Percentiles rank a stretch among this genome's conserved stretches.
These are phyloP conservation scores for Pipistrellus pipistrellus DNA, from an alignment of 2,797 vertebrate genomes.

Conservation along the genomic window DNA sequence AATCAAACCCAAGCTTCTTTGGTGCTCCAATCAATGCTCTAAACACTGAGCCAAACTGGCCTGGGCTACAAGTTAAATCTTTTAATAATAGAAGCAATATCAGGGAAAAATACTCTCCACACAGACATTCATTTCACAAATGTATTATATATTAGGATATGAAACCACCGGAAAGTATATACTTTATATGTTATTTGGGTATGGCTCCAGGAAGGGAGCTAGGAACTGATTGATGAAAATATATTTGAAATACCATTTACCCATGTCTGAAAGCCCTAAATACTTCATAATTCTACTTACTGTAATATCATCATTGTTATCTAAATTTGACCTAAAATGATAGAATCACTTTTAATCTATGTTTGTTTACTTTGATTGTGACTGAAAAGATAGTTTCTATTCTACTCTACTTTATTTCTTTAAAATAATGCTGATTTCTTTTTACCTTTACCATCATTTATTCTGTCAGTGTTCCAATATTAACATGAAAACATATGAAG, in stretches of 20 bases:
- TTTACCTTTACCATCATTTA: background rate
- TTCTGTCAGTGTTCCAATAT: background rate
- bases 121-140: conserved; percentile 38
- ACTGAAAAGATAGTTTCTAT: conserved; percentile 2
- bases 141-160: background rate
- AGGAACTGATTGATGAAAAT: background rate
- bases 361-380: background rate
- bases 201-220: background rate
- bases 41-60: background rate
- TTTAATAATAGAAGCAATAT: background rate
- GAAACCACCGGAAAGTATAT: background rate
- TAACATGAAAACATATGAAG: background rate
- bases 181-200: background rate
- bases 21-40: background rate
- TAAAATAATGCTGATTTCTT: conserved; percentile 34
- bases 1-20: background rate
- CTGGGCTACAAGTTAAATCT: background rate
- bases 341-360: background rate
- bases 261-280: background rate
- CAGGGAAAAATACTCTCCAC: background rate
- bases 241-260: conserved; percentile 7
- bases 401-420: background rate
- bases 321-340: conserved; percentile 42
- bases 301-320: background rate
- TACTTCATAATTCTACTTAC: background rate